These are phyloP conservation scores for Puffinus mauretanicus DNA, from an alignment of 2,113 vertebrate genomes.

Conservation along the genomic window DNA sequence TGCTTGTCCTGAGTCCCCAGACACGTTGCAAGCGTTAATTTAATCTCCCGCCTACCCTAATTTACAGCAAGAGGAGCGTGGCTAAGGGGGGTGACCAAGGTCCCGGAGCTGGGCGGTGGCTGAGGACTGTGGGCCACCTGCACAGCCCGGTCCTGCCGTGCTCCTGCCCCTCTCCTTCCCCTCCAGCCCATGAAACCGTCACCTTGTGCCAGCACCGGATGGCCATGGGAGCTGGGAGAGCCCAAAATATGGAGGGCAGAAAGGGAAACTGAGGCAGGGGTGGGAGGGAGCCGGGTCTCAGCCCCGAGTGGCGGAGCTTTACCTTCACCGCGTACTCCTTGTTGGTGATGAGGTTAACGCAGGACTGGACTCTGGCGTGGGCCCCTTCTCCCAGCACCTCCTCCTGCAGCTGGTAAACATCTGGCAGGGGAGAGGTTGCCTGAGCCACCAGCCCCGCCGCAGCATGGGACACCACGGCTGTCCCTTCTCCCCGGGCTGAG, in stretches of 20 bases:
- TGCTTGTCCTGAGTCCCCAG: not conserved
- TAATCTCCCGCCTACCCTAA: not conserved
- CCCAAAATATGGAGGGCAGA: fast-evolving
- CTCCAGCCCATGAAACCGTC: fast-evolving
- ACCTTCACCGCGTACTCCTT: slow-evolving; percentile 99
- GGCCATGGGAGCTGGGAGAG: not conserved
- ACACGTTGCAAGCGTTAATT: not conserved
- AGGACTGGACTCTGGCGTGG: slow-evolving; percentile 93
- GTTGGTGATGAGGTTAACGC: slow-evolving; percentile 93
- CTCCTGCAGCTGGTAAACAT: slow-evolving; percentile 95
- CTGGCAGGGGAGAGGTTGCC: slow-evolving; percentile 50
- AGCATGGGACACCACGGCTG: not conserved
- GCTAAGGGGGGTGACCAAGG: not conserved
- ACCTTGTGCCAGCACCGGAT: fast-evolving
- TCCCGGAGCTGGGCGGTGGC: fast-evolving
- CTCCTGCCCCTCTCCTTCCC: not conserved
- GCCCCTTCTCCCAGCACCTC: slow-evolving; percentile 94
- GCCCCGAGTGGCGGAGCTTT: not conserved
- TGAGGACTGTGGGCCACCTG: fast-evolving
- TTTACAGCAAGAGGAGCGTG: not conserved
- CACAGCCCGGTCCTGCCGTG: fast-evolving
- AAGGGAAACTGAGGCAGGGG: not conserved
- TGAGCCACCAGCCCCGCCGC: fast-evolving
- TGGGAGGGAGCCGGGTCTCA: not conserved
- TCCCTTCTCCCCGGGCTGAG: not conserved